Percentiles rank a stretch among this genome's conserved stretches.
phyloP scores from a whole-genome alignment of 2,888 invertebrate genomes.

The Acanthosepion esculentum region DNA sequence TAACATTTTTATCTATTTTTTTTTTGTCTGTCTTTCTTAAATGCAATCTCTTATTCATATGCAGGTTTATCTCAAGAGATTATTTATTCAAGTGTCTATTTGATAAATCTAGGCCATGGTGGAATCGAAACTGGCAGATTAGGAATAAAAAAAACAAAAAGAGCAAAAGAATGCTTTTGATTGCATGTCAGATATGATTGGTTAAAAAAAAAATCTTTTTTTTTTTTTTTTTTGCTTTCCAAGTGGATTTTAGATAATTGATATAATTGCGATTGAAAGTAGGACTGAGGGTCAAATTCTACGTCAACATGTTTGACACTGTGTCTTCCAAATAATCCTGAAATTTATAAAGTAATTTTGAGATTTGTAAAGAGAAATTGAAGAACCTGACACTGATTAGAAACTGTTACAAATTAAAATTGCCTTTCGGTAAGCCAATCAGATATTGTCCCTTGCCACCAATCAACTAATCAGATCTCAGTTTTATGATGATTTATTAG shows the following conservation, averaged over 20 bases:
- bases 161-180: background rate
- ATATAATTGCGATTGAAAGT: background rate
- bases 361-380: no score
- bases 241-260: background rate
- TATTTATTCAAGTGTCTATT: background rate
- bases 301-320: no score
- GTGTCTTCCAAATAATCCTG: no score
- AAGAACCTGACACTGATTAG: no score
- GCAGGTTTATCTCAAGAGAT: background rate
- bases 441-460: no score
- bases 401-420: no score
- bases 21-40: background rate
- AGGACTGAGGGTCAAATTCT: background rate
- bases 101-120: background rate
- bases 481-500: no score
- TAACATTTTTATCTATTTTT: background rate
- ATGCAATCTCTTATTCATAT: conserved; percentile 11
- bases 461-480: no score
- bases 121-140: background rate
- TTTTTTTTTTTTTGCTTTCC: background rate
- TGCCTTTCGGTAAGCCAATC: no score
- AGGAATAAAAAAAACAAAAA: background rate
- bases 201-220: background rate
- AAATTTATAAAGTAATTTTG: no score
- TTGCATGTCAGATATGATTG: background rate